A percentile compares a stretch with the other conserved stretches of the same genome.
Evolutionary conservation across 1,140 invertebrate genomes (phyloP).

Genomic region (Solenopsis invicta): DNA sequence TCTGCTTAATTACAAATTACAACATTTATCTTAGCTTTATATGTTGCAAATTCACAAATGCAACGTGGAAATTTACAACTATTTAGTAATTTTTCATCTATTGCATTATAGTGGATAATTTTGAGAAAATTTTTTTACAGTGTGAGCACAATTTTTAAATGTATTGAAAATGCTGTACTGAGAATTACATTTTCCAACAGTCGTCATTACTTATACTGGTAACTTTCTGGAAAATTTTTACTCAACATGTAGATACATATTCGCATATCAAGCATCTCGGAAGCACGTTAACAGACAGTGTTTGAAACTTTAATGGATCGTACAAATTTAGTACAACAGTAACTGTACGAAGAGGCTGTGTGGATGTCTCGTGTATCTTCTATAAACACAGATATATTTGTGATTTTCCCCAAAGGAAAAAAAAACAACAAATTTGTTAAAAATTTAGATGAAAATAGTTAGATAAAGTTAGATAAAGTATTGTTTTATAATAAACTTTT

Average conservation of each 20-base stretch:
- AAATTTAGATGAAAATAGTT: neutral
- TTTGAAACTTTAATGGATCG: conserved; percentile 44
- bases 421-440: neutral
- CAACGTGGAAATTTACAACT: no score
- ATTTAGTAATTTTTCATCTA: no score
- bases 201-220: neutral
- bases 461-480: neutral
- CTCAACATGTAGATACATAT: neutral
- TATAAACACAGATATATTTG: conserved; percentile 1
- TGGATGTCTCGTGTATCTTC: neutral
- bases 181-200: conserved; percentile 16
- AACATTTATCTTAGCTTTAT: no score
- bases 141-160: neutral
- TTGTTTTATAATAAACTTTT: conserved; percentile 1
- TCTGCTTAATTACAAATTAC: no score
- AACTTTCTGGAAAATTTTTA: neutral
- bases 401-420: neutral
- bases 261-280: conserved; percentile 35
- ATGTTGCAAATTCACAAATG: no score
- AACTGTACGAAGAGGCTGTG: conserved; percentile 25
- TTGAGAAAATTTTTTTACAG: no score
- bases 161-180: neutral
- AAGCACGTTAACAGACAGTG: conserved; percentile 24
- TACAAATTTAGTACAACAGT: conserved; percentile 35
- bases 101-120: no score